Conservation (phyloP, 2,113 vertebrate genomes). For the Asarcornis scutulata region DNA sequence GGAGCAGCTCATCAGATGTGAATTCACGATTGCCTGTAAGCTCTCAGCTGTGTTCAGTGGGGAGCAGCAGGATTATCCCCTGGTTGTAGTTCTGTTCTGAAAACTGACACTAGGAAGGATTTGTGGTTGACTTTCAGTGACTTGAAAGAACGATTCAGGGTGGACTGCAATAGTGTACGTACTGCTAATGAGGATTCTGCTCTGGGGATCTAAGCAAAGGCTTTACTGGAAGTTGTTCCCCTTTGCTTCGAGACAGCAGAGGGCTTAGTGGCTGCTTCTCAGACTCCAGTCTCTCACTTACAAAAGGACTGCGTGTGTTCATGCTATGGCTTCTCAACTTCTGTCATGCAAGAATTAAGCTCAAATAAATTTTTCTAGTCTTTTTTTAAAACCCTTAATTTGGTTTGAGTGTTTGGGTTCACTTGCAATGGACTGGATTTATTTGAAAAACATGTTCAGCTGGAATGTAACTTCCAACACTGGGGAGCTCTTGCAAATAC, state of each 20-base stretch:
- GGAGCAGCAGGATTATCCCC: background rate
- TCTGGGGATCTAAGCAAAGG: background rate
- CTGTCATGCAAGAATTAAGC: background rate
- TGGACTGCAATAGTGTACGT: fast-evolving
- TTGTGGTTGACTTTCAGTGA: fast-evolving
- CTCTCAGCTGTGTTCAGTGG: fast-evolving
- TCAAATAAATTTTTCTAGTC: background rate
- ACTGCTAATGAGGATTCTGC: background rate
- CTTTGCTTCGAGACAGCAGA: background rate
- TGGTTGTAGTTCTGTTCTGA: background rate
- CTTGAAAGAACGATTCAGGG: fast-evolving
- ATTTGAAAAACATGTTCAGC: background rate
- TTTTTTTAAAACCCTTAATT: background rate
- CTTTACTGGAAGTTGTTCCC: background rate
- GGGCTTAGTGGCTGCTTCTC: background rate
- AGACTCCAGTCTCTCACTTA: background rate
- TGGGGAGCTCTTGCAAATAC: background rate
- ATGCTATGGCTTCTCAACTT: background rate
- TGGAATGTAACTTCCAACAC: background rate
- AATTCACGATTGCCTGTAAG: fast-evolving
- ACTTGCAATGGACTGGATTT: background rate
- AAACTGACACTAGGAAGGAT: background rate
- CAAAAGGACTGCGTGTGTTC: background rate
- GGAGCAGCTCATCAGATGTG: background rate
- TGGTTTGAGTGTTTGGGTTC: background rate